These are phyloP conservation scores for Oreotrochilus melanogaster DNA, from an alignment of 2,113 vertebrate species.

Conservation along the genomic window DNA sequence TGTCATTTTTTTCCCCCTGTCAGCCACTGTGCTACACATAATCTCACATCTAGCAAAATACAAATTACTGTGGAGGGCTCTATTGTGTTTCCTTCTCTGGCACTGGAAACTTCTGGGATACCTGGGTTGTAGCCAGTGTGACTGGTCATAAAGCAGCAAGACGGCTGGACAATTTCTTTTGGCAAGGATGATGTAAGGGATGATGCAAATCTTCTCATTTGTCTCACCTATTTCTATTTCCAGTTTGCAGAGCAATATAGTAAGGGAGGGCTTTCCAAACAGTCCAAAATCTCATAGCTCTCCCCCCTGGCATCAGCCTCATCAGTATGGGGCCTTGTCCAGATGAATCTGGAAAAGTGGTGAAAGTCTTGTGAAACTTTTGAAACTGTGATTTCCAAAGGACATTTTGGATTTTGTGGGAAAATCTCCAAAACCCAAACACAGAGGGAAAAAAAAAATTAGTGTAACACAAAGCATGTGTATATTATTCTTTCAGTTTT, in stretches of 20 bases:
- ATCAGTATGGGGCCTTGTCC: fast-evolving
- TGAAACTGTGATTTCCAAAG: not conserved
- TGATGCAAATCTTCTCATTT: not conserved
- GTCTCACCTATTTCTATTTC: not conserved
- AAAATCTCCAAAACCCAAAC: not conserved
- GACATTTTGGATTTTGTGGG: not conserved
- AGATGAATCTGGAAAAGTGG: not conserved
- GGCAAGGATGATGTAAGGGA: not conserved
- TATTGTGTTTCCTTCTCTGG: not conserved
- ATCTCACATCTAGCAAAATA: not conserved
- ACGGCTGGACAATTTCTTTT: not conserved
- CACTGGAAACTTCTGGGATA: not conserved
- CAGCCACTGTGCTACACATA: not conserved
- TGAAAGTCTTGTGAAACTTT: not conserved
- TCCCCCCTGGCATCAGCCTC: not conserved
- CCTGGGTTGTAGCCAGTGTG: not conserved
- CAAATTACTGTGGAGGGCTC: not conserved
- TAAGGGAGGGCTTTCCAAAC: not conserved
- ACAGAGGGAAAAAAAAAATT: not conserved
- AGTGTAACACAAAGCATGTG: not conserved
- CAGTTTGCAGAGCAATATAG: not conserved
- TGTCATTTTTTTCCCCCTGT: not conserved
- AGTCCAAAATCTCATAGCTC: not conserved
- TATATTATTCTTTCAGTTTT: not conserved
- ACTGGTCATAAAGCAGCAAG: not conserved